Percentiles rank a stretch among this genome's conserved stretches.
Evolutionary conservation across 1,140 invertebrate species (phyloP).

Genomic region (Eufriesea mexicana): DNA sequence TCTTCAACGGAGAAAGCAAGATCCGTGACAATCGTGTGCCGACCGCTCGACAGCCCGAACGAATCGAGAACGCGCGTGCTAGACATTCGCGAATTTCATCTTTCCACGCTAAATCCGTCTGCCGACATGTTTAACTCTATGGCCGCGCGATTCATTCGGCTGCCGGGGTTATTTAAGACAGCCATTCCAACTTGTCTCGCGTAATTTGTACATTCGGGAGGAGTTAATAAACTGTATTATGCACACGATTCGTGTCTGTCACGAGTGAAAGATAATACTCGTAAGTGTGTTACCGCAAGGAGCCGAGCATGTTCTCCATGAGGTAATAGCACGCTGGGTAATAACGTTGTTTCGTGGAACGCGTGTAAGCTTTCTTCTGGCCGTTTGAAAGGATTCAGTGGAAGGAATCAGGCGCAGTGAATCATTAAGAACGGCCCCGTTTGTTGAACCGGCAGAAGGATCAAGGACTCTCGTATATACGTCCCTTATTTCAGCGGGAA

Average conservation of each 20-base stretch:
- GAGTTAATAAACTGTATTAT: background rate
- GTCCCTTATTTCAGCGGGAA: slow-evolving; percentile 28
- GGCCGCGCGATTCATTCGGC: background rate
- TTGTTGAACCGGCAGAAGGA: slow-evolving; percentile 56
- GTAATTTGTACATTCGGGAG: background rate
- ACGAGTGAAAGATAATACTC: background rate
- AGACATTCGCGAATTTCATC: slow-evolving; percentile 15
- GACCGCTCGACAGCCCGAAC: slow-evolving; percentile 18
- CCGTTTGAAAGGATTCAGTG: slow-evolving; percentile 23
- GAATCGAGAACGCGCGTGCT: slow-evolving; percentile 3
- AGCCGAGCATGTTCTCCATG: background rate
- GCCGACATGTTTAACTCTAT: background rate
- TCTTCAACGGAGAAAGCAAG: slow-evolving; percentile 23
- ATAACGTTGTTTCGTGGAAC: background rate
- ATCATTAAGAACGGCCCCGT: slow-evolving; percentile 54
- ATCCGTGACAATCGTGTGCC: slow-evolving; percentile 5
- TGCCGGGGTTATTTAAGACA: background rate
- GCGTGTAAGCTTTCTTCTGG: background rate
- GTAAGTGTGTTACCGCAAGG: background rate
- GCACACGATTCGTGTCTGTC: background rate
- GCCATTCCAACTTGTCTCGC: background rate
- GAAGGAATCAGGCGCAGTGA: slow-evolving; percentile 35
- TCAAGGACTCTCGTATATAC: slow-evolving; percentile 47
- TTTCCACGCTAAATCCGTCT: slow-evolving; percentile 14
- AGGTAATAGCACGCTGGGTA: background rate